phyloP scores from a whole-genome alignment of 1,140 invertebrate species.

The Araneus ventricosus region DNA sequence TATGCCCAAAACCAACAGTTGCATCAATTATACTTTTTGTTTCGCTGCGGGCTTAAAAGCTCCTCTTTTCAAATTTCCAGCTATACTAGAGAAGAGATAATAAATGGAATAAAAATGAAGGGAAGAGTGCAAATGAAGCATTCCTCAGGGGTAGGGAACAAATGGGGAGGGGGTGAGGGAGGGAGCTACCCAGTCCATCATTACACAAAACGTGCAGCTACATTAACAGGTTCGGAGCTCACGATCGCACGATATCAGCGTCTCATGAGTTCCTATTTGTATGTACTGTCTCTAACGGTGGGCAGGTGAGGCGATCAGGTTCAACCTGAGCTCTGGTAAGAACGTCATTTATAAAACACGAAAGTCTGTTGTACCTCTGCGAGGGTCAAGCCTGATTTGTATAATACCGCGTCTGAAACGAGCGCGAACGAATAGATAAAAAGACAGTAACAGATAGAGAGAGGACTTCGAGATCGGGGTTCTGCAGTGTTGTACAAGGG shows the following conservation, averaged over 20 bases:
- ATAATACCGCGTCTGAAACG: slow-evolving; percentile 58
- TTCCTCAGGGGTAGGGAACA: background rate
- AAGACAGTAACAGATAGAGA: slow-evolving; percentile 62
- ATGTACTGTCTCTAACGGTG: slow-evolving; percentile 32
- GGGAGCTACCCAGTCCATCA: slow-evolving; percentile 54
- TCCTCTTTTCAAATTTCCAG: slow-evolving; percentile 41
- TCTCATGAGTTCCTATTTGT: slow-evolving; percentile 56
- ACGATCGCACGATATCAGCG: slow-evolving; percentile 60
- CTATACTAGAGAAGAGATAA: background rate
- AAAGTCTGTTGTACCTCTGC: slow-evolving; percentile 46
- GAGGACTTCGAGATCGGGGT: slow-evolving; percentile 6
- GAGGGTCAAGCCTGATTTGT: slow-evolving; percentile 70
- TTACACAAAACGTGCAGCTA: slow-evolving; percentile 70
- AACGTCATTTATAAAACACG: slow-evolving; percentile 70
- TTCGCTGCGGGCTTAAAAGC: slow-evolving; percentile 14
- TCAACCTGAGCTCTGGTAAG: slow-evolving; percentile 29
- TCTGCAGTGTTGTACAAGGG: slow-evolving; percentile 33
- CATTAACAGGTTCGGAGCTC: slow-evolving; percentile 71
- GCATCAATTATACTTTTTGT: slow-evolving; percentile 56
- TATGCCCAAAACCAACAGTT: slow-evolving; percentile 63
- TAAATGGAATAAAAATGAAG: slow-evolving; percentile 30
- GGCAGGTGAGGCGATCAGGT: slow-evolving; percentile 57
- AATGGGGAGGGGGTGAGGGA: background rate
- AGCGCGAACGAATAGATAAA: slow-evolving; percentile 65
- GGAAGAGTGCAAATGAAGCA: slow-evolving; percentile 64